phyloP scores from a whole-genome alignment of 1,140 invertebrate species.

The Stenopsyche tienmushanensis region DNA sequence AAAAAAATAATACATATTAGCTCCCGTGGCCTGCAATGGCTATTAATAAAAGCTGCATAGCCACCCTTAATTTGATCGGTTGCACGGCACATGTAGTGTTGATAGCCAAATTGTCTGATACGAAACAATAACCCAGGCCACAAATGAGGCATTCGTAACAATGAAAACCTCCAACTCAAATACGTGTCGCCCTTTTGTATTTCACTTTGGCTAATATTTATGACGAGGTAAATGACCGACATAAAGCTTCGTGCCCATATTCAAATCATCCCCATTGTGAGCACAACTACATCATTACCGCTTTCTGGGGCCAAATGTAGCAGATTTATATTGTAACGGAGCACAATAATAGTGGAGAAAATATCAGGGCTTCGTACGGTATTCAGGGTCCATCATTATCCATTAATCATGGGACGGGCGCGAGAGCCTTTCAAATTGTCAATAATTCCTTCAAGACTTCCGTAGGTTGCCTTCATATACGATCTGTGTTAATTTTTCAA shows the following conservation, averaged over 20 bases:
- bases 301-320: neutral
- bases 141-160: neutral
- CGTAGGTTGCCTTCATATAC: too few relatives aligned
- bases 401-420: slow-evolving; percentile 30
- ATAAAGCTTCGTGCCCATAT: neutral
- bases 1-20: too few relatives aligned
- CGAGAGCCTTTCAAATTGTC: slow-evolving; percentile 24
- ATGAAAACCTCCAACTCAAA: neutral
- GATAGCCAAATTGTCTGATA: too few relatives aligned
- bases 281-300: slow-evolving; percentile 4
- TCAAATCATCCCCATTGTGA: slow-evolving; percentile 4
- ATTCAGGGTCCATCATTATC: slow-evolving; percentile 35
- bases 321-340: slow-evolving; percentile 30
- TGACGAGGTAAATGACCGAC: neutral
- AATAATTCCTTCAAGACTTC: slow-evolving; percentile 18
- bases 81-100: too few relatives aligned
- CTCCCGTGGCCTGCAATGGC: too few relatives aligned
- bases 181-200: neutral
- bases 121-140: too few relatives aligned
- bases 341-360: slow-evolving; percentile 26
- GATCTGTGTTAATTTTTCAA: too few relatives aligned
- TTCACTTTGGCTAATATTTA: neutral
- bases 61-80: too few relatives aligned
- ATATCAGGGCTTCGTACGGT: slow-evolving; percentile 31
- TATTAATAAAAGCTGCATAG: too few relatives aligned